Evolutionary conservation across 2,113 vertebrate genomes (phyloP).

Genomic region (Alces alces): DNA sequence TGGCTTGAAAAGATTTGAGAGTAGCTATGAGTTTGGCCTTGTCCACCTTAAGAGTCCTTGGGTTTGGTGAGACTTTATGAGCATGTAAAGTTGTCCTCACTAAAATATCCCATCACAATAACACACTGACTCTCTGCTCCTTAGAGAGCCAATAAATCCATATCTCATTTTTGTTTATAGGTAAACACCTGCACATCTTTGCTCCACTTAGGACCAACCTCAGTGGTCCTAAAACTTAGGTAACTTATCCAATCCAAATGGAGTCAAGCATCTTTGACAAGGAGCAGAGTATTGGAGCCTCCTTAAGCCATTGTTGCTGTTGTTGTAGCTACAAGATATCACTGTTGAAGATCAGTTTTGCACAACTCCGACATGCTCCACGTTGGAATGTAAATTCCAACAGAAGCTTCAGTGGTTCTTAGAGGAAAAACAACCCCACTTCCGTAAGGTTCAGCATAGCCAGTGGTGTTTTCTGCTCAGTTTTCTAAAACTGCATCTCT

Average conservation of each 20-base stretch:
- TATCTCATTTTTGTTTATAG: neutral
- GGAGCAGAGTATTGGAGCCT: accelerated
- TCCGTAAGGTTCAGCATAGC: neutral
- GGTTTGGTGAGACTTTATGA: neutral
- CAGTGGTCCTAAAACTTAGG: neutral
- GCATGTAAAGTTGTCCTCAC: neutral
- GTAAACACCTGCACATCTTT: neutral
- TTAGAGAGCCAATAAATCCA: neutral
- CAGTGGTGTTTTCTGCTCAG: neutral
- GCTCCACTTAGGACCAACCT: neutral
- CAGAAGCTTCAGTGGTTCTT: neutral
- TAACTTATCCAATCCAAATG: neutral
- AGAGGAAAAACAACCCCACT: neutral
- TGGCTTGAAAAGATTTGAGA: neutral
- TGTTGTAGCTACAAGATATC: neutral
- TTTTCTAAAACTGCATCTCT: neutral
- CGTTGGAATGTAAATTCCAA: neutral
- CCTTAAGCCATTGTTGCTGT: accelerated
- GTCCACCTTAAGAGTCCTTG: neutral
- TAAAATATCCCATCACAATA: neutral
- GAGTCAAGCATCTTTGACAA: neutral
- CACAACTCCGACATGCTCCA: accelerated
- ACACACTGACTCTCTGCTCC: neutral
- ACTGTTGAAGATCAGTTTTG: neutral
- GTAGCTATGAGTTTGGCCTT: neutral